Percentiles rank a stretch among this genome's conserved stretches.
Evolutionary conservation across 2,113 vertebrate genomes (phyloP).

Genomic region (Heterochromis multidens): DNA sequence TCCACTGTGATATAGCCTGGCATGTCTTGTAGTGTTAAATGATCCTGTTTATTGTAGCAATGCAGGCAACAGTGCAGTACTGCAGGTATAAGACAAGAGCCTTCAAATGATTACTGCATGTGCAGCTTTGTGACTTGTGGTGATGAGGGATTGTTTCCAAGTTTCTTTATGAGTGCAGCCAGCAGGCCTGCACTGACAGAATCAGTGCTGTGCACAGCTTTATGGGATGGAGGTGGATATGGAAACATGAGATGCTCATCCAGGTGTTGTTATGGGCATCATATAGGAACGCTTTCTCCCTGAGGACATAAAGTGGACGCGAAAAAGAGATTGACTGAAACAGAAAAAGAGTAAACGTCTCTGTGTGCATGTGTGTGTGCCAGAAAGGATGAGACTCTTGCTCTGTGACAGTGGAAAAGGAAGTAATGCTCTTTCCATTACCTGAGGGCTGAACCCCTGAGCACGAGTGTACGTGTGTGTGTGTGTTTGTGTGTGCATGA

Average conservation of each 20-base stretch:
- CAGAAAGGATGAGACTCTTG: constrained; percentile 11
- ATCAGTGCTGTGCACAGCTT: constrained; percentile 24
- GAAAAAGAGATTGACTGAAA: not conserved
- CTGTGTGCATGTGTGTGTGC: not conserved
- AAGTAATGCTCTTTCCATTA: constrained; percentile 31
- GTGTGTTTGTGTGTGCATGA: not conserved
- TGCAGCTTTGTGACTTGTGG: not conserved
- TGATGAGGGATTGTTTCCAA: constrained; percentile 12
- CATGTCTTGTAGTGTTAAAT: not conserved
- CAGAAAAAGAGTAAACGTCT: not conserved
- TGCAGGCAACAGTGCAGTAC: not conserved
- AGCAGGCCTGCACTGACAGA: constrained; percentile 3
- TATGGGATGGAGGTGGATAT: constrained; percentile 25
- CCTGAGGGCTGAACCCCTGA: constrained; percentile 32
- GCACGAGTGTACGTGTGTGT: not conserved
- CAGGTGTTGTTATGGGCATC: constrained; percentile 13
- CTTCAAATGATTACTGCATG: not conserved
- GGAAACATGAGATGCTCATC: constrained; percentile 27
- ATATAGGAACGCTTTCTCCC: not conserved
- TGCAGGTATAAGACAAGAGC: not conserved
- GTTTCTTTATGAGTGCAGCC: constrained; percentile 24
- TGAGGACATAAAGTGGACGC: not conserved
- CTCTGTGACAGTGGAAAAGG: constrained; percentile 6
- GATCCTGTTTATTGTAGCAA: not conserved
- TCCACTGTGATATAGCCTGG: not conserved